Evolutionary conservation across 2,113 vertebrate species (phyloP), one percentile per base, ranked within the genome.

Genomic region (Grammomys dolichurus): DNA sequence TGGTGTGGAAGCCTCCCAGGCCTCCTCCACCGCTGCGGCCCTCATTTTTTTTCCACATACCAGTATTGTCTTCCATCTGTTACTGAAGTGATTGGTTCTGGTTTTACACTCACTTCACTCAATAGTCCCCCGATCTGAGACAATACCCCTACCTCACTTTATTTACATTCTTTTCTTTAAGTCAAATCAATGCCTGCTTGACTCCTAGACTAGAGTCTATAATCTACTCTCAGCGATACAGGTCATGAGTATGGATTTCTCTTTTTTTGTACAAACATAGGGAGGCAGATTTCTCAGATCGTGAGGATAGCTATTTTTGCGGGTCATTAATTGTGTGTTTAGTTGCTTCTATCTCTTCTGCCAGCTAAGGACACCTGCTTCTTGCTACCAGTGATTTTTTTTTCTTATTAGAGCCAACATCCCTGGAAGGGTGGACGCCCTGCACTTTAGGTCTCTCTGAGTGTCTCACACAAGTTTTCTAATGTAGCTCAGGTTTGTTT

Each of bases 271-370:
- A 31, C 60, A 63, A 54, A 89, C 1, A 8, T 13, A 33, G n/a
- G 63, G 22, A 90, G 91, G 46, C 77, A 81, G 46, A 86, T 77
- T 87, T 82, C 16, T 93, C 63, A 87, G 12, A 91, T 56, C 65
- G 28, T 40, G 26, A n/a, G 24, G 46, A 94, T 58, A 82, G 24
- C 46, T 40, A 58, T 76, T 90, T 90, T 77, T 93, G 9, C 22
- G 65, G 85, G 65, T 19, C 9, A 90, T 40, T 92, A 84, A 48
- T 56, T 90, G 85, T 56, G 75, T 58, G 84, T 93, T 54, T 17
- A 33, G 76, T 65, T 54, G 26, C 16, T 72, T 94, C 43, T 14
- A 1, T 11, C 2, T 51, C 17, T 48, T 46, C 76, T 88, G 40
- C 51, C 75, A 96, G 36, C 54, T 51, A 69, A 72, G 95, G 87